A percentile compares a stretch with the other conserved stretches of the same genome.
phyloP scores from a whole-genome alignment of 2,797 vertebrate genomes.

The Pteropus rufus region DNA sequence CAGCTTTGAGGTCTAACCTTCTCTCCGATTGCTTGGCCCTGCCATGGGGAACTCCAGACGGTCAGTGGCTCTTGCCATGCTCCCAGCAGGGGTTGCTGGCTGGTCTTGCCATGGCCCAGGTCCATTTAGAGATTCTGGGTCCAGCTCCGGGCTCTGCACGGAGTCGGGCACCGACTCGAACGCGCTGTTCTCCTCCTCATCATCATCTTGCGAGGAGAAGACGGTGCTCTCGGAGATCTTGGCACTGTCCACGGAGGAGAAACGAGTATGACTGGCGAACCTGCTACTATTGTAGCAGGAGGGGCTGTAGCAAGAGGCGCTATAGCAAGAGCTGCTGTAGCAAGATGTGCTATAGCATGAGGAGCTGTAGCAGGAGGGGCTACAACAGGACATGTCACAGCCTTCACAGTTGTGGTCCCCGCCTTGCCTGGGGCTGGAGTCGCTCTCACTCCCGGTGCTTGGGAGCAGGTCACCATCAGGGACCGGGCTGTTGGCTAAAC shows the following conservation, averaged over 20 bases:
- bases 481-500: constrained; percentile 84
- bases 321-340: constrained; percentile 94
- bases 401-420: constrained; percentile 92
- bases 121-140: constrained; percentile 82
- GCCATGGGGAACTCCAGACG: constrained; percentile 85
- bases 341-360: constrained; percentile 94
- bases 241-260: constrained; percentile 97
- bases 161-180: constrained; percentile 92
- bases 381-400: constrained; percentile 95
- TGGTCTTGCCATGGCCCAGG: constrained; percentile 83
- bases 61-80: constrained; percentile 80
- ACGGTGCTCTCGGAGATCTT: constrained; percentile 96
- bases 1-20: constrained; percentile 87
- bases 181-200: constrained; percentile 94
- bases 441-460: constrained; percentile 89
- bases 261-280: constrained; percentile 94
- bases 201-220: constrained; percentile 98
- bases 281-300: constrained; percentile 92
- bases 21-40: constrained; percentile 88
- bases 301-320: constrained; percentile 95
- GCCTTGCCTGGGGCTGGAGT: constrained; percentile 82
- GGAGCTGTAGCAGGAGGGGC: constrained; percentile 95
- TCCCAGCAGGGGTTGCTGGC: constrained; percentile 81
- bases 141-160: constrained; percentile 87
- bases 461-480: constrained; percentile 85